Conservation (phyloP, 2,888 invertebrate species). For the Steinernema hermaphroditum region DNA sequence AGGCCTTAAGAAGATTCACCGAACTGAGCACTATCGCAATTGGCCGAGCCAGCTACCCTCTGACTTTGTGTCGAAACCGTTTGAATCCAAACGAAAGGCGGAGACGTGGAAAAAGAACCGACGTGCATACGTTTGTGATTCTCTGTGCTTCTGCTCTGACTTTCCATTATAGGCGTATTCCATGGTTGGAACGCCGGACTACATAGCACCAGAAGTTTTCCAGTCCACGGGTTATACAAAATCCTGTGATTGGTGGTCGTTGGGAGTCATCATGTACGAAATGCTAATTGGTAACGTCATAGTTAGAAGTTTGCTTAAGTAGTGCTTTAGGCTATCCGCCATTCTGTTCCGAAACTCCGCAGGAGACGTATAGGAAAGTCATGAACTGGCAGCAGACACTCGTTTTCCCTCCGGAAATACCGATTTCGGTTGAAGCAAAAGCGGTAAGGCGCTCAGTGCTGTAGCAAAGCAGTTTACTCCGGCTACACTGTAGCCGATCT, state of each 20-base stretch:
- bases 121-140: constrained; percentile 69
- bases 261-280: constrained; percentile 99
- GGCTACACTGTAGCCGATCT: no score
- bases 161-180: constrained; percentile 70
- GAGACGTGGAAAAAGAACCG: constrained; percentile 99
- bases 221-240: constrained; percentile 93
- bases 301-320: no score
- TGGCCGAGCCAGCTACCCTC: constrained; percentile 65
- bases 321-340: constrained; percentile 83
- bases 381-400: constrained; percentile 99
- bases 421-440: constrained; percentile 91
- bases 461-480: no score
- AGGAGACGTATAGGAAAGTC: constrained; percentile 93
- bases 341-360: constrained; percentile 97
- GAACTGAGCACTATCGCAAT: constrained; percentile 95
- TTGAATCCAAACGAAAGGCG: constrained; percentile 96
- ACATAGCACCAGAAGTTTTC: constrained; percentile 98
- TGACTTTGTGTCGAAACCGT: constrained; percentile 72
- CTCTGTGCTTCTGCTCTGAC: no score
- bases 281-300: constrained; percentile 84
- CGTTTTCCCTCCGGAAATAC: constrained; percentile 97
- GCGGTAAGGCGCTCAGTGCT: constrained; percentile 49
- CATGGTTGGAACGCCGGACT: constrained; percentile 90
- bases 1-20: constrained; percentile 93
- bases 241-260: constrained; percentile 99